Evolutionary conservation across 1,140 invertebrate species (phyloP).

Genomic region (Bombus ignitus): DNA sequence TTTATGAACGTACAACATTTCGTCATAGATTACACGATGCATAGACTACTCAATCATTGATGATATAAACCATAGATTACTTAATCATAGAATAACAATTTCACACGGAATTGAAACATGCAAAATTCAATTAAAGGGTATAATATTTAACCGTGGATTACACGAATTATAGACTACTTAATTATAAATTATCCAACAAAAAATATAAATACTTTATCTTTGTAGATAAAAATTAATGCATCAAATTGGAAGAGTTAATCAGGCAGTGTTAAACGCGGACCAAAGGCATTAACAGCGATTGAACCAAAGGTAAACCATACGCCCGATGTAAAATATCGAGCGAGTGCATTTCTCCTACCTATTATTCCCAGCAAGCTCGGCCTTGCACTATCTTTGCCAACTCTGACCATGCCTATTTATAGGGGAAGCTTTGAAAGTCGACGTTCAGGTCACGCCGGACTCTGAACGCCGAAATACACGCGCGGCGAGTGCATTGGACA

Average conservation of each 20-base stretch:
- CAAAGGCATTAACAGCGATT: background rate
- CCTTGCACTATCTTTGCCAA: conserved; percentile 51
- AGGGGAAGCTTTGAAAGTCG: conserved; percentile 54
- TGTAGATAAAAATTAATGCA: no score
- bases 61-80: no score
- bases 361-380: conserved; percentile 44
- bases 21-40: background rate
- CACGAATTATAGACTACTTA: background rate
- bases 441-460: conserved; percentile 48
- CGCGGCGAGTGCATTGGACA: conserved; percentile 40
- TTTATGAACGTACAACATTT: background rate
- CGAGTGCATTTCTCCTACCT: conserved; percentile 42
- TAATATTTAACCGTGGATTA: background rate
- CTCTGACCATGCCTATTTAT: conserved; percentile 48
- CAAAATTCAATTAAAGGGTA: background rate
- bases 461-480: conserved; percentile 38
- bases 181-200: background rate
- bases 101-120: background rate
- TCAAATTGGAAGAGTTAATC: background rate
- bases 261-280: no score
- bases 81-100: background rate
- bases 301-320: background rate
- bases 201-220: no score
- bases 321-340: conserved; percentile 16
- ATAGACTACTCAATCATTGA: no score